Conservation (phyloP, 2,888 invertebrate species). For the Drosophila pullipes region DNA sequence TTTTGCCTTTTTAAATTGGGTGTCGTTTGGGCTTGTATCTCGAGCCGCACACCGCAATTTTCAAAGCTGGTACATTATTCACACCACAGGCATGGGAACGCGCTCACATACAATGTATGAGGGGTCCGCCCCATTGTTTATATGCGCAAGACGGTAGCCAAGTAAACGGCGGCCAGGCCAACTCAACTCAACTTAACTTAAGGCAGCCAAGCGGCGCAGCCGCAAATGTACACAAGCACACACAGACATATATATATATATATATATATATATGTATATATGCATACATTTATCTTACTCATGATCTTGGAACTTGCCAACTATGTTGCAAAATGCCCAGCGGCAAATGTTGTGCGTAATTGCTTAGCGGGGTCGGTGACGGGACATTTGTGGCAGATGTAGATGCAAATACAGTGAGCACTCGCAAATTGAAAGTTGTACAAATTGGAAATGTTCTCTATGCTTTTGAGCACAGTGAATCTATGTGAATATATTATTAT, state of each 20-base stretch:
- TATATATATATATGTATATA: background rate
- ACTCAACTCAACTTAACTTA: slow-evolving; percentile 37
- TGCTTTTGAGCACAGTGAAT: background rate
- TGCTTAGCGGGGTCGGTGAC: slow-evolving; percentile 41
- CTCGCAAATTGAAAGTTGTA: background rate
- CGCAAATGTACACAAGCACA: slow-evolving; percentile 35
- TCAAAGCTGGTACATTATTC: slow-evolving; percentile 66
- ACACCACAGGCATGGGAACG: slow-evolving; percentile 61
- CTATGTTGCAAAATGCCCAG: slow-evolving; percentile 66
- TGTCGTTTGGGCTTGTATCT: slow-evolving; percentile 30
- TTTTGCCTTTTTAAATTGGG: slow-evolving; percentile 52
- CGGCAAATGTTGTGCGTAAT: slow-evolving; percentile 62
- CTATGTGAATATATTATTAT: background rate
- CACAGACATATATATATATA: slow-evolving; percentile 6
- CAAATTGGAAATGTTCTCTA: background rate
- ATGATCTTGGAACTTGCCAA: slow-evolving; percentile 66
- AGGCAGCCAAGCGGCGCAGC: slow-evolving; percentile 57
- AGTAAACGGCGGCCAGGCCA: slow-evolving; percentile 28
- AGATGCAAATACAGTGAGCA: slow-evolving; percentile 17
- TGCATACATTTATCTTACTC: slow-evolving; percentile 16
- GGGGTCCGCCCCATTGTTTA: slow-evolving; percentile 46
- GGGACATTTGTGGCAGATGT: slow-evolving; percentile 8
- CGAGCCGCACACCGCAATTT: slow-evolving; percentile 51
- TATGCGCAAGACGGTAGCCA: slow-evolving; percentile 68
- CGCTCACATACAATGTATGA: slow-evolving; percentile 37